Evolutionary conservation across 2,888 invertebrate genomes (phyloP).

Genomic region (Beris morrisii): DNA sequence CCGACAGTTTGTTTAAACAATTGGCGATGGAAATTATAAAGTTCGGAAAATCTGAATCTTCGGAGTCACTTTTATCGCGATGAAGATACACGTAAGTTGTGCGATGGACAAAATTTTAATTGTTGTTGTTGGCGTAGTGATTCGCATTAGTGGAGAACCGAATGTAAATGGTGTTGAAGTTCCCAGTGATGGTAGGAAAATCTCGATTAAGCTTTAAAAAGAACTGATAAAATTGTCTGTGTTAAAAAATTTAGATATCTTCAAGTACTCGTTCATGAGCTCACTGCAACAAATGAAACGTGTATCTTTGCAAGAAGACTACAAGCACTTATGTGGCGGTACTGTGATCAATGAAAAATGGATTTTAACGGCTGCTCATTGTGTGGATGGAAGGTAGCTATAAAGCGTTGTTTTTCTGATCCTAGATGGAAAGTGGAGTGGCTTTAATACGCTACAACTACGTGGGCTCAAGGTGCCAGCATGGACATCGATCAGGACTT

Average conservation of each 20-base stretch:
- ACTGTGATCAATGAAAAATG: conserved; percentile 48
- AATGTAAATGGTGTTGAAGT: conserved; percentile 21
- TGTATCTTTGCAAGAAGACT: conserved; percentile 32
- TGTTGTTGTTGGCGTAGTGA: too few species aligned
- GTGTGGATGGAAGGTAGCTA: conserved; percentile 49
- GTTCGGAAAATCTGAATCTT: too few species aligned
- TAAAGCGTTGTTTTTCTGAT: conserved; percentile 24
- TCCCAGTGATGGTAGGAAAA: conserved; percentile 2
- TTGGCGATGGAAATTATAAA: neutral
- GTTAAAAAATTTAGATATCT: conserved; percentile 17
- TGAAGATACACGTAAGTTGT: too few species aligned
- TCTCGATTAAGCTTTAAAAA: neutral
- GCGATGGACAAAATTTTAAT: too few species aligned
- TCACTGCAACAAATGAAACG: conserved; percentile 48
- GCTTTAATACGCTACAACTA: too few species aligned
- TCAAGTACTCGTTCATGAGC: conserved; percentile 49
- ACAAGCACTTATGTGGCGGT: conserved; percentile 54
- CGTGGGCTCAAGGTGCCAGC: too few species aligned
- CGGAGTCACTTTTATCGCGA: too few species aligned
- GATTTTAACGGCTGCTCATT: conserved; percentile 54
- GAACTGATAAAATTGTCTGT: neutral
- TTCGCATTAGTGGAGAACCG: neutral
- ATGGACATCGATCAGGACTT: too few species aligned
- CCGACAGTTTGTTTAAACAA: conserved; percentile 29
- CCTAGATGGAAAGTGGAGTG: too few species aligned